phyloP scores from a whole-genome alignment of 2,888 invertebrate genomes.

The Drosophila tripunctata region DNA sequence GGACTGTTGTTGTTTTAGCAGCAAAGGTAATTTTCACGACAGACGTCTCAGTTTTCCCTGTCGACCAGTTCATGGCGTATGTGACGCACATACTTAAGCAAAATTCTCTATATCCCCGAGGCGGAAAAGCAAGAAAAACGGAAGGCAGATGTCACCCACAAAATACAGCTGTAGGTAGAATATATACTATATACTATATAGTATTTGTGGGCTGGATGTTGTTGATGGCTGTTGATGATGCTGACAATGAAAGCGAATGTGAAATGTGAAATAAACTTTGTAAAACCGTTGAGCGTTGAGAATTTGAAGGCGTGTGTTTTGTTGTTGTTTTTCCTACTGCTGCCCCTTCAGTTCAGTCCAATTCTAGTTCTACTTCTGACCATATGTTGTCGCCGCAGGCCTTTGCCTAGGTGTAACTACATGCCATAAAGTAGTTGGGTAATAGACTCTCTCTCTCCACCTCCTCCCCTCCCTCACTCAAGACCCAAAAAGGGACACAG shows the following conservation, averaged over 20 bases:
- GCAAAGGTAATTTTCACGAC: constrained; percentile 65
- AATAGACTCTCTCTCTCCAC: too few species aligned
- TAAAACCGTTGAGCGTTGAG: constrained; percentile 64
- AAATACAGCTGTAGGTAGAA: constrained; percentile 16
- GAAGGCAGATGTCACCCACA: constrained; percentile 67
- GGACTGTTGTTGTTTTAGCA: constrained; percentile 31
- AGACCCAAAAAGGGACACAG: constrained; percentile 55
- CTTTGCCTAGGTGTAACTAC: constrained; percentile 71
- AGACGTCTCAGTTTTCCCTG: constrained; percentile 2
- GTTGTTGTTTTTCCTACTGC: not conserved
- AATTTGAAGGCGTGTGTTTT: constrained; percentile 22
- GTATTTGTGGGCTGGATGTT: constrained; percentile 26
- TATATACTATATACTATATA: too few species aligned
- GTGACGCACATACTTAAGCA: constrained; percentile 79
- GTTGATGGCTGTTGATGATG: constrained; percentile 74
- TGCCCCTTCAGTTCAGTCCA: constrained; percentile 7
- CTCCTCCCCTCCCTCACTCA: too few species aligned
- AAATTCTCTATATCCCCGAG: constrained; percentile 42
- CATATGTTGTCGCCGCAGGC: constrained; percentile 78
- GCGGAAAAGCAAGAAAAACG: not conserved
- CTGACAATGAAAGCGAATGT: constrained; percentile 56
- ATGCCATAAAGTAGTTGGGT: constrained; percentile 77
- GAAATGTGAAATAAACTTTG: constrained; percentile 70
- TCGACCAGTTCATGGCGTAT: constrained; percentile 61
- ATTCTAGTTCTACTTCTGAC: constrained; percentile 44